These are phyloP conservation scores for Myotis yumanensis DNA, from an alignment of 2,113 vertebrate genomes.

Conservation along the genomic window DNA sequence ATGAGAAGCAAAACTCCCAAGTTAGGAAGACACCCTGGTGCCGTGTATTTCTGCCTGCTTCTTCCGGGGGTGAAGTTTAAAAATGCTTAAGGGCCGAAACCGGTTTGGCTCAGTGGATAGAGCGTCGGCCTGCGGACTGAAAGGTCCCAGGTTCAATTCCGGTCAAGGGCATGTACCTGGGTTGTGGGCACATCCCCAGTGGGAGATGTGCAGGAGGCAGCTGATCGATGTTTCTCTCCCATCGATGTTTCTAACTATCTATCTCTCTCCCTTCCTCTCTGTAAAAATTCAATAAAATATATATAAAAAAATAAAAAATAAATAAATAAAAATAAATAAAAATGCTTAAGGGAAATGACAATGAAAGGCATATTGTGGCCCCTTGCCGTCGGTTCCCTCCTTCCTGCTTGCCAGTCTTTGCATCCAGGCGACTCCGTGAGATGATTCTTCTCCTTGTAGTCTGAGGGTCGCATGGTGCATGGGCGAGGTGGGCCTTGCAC, in stretches of 20 bases:
- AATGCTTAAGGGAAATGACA: background rate
- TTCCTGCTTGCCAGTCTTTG: slow-evolving; percentile 27
- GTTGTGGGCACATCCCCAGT: too few species aligned
- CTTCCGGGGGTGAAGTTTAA: background rate
- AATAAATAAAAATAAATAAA: too few species aligned
- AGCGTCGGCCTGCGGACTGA: too few species aligned
- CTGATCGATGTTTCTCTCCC: too few species aligned
- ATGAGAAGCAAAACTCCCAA: slow-evolving; percentile 19
- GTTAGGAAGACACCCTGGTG: background rate
- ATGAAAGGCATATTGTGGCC: background rate
- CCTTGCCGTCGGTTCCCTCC: background rate
- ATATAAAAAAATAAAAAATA: too few species aligned
- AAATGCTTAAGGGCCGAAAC: background rate
- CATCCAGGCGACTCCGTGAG: slow-evolving; percentile 11
- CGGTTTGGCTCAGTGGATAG: too few species aligned
- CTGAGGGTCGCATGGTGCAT: slow-evolving; percentile 46
- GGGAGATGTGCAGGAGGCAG: too few species aligned
- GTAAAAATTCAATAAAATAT: too few species aligned
- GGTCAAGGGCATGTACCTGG: too few species aligned
- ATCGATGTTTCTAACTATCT: too few species aligned
- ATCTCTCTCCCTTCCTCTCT: too few species aligned
- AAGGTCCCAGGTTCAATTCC: too few species aligned
- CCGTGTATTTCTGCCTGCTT: background rate
- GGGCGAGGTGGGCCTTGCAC: slow-evolving; percentile 23
- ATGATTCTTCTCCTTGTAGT: background rate